Conservation (phyloP, 2,113 vertebrate genomes). For the Xiphophorus hellerii region DNA sequence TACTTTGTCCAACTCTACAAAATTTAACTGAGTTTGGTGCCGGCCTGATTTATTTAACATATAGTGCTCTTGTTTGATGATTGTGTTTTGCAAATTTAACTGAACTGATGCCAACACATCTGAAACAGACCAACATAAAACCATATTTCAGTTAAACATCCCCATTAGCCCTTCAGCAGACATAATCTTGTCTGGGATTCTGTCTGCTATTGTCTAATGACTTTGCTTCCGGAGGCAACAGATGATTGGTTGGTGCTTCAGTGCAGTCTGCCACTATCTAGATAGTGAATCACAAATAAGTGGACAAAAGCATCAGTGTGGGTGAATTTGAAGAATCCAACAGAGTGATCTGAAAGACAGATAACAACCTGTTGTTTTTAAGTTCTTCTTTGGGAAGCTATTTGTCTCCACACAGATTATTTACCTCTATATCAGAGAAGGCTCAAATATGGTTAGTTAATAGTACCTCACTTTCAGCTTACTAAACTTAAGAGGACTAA, state of each 20-base stretch:
- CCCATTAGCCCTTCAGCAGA: too few relatives aligned
- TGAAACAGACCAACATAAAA: background rate
- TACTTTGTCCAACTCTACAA: too few relatives aligned
- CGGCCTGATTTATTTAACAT: too few relatives aligned
- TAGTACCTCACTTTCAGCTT: too few relatives aligned
- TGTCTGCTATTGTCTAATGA: background rate
- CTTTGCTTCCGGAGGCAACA: background rate
- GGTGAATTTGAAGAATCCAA: background rate
- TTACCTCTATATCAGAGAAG: background rate
- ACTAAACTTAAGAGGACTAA: too few relatives aligned
- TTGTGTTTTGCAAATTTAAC: too few relatives aligned
- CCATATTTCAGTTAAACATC: too few relatives aligned
- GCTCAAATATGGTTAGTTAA: background rate
- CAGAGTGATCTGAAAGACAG: background rate
- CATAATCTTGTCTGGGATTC: background rate
- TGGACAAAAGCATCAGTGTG: background rate
- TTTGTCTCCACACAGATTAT: background rate
- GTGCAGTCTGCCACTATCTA: background rate
- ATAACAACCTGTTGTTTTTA: background rate
- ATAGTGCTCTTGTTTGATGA: too few relatives aligned
- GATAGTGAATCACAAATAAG: background rate
- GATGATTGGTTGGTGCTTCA: background rate
- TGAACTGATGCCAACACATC: background rate
- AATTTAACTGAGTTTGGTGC: too few relatives aligned
- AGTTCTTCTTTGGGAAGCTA: background rate